Evolutionary conservation across 1,140 invertebrate species (phyloP).

Genomic region (Brevipalpus yothersi): DNA sequence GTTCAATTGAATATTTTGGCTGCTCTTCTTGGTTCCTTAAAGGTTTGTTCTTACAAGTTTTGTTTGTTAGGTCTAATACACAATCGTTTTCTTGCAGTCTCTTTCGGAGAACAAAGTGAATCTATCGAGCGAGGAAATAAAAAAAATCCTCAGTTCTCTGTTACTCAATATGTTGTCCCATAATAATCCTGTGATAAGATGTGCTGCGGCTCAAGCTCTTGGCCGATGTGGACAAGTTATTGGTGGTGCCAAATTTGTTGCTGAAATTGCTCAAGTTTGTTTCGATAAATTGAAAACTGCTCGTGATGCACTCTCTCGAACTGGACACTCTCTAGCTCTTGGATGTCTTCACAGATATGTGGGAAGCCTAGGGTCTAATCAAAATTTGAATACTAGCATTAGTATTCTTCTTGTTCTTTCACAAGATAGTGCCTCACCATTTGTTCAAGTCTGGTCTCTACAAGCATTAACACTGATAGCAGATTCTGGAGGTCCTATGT

Average conservation of each 20-base stretch:
- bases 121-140: slow-evolving; percentile 67
- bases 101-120: slow-evolving; percentile 61
- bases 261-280: slow-evolving; percentile 65
- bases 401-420: slow-evolving; percentile 77
- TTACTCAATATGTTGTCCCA: slow-evolving; percentile 45
- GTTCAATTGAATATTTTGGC: slow-evolving; percentile 93
- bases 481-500: slow-evolving; percentile 95
- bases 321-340: slow-evolving; percentile 73
- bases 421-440: slow-evolving; percentile 65
- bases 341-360: slow-evolving; percentile 77
- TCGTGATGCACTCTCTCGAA: slow-evolving; percentile 59
- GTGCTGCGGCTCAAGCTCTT: slow-evolving; percentile 61
- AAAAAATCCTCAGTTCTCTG: slow-evolving; percentile 52
- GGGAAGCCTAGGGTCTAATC: slow-evolving; percentile 60
- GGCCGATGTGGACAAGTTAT: slow-evolving; percentile 69
- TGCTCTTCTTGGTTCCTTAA: slow-evolving; percentile 63
- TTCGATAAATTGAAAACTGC: slow-evolving; percentile 65
- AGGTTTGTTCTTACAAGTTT: slow-evolving; percentile 19
- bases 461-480: slow-evolving; percentile 84
- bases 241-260: slow-evolving; percentile 57
- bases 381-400: slow-evolving; percentile 75
- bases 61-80: background rate
- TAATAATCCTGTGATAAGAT: slow-evolving; percentile 56
- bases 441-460: slow-evolving; percentile 86
- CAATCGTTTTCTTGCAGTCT: slow-evolving; percentile 21